Percentiles rank a stretch among this genome's conserved stretches.
Conservation (phyloP, 1,140 invertebrate species). For the Zaprionus capensis region DNA sequence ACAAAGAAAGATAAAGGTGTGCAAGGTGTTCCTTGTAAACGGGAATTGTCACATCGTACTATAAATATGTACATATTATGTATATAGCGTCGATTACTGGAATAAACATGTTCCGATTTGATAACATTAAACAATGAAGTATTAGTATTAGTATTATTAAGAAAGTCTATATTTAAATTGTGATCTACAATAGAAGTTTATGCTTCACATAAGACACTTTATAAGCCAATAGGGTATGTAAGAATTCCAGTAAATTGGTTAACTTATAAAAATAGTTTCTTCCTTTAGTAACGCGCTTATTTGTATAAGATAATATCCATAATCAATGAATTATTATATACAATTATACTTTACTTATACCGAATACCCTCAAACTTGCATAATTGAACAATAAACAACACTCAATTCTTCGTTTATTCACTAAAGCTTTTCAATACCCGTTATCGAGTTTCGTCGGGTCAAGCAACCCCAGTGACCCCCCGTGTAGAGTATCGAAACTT, state of each 20-base stretch:
- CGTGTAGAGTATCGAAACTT: slow-evolving; percentile 6
- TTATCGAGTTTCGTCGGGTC: not conserved
- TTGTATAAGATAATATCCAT: not conserved
- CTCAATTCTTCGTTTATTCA: not conserved
- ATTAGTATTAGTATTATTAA: too few relatives aligned
- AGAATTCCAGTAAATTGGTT: too few relatives aligned
- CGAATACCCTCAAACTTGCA: not conserved
- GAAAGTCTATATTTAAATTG: too few relatives aligned
- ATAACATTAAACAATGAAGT: not conserved
- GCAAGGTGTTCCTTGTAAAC: not conserved
- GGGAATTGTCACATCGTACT: not conserved
- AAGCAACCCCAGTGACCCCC: not conserved
- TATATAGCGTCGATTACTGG: not conserved
- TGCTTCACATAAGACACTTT: too few relatives aligned
- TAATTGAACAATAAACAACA: not conserved
- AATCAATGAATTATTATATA: too few relatives aligned
- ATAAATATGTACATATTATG: not conserved
- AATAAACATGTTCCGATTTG: not conserved
- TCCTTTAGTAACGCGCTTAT: too few relatives aligned
- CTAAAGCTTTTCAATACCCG: not conserved
- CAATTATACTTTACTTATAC: not conserved
- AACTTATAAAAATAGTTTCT: too few relatives aligned
- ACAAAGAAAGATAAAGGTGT: slow-evolving; percentile 4
- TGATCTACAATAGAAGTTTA: too few relatives aligned
- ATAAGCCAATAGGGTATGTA: too few relatives aligned